Evolutionary conservation across 64 coral and sea anemone species (phyloP), one percentile per base, ranked within the genome.

Genomic region (Exaiptasia diaphana): DNA sequence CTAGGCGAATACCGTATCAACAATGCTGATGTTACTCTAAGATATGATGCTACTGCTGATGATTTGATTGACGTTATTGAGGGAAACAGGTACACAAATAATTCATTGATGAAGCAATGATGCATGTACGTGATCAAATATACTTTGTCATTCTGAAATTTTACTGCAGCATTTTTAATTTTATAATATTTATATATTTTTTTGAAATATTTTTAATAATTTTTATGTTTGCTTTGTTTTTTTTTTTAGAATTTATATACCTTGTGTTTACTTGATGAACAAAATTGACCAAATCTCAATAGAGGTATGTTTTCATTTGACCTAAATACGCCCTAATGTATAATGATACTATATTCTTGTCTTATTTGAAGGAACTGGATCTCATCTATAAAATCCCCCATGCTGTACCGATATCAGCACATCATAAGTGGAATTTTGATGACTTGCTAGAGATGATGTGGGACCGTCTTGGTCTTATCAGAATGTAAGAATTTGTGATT

Each of bases 341-440:
- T 29, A 32, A 62, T 23, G 15, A 3, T 60, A 27, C 0, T 22
- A 40, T 41, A 52, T 13, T 61, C 17, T 14, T 55, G 52, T 83
- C n/a, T 40, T 30, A 20, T 36, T 62, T 40, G 18, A 30, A 92
- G 86, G 95, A 99, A 75, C 63, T 99, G 33, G 95, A 99, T 44
- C 87, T 99, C 32, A 88, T 99, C 26, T 99, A 99, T 60, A 92
- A 85, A 50, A 89, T 99, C 40, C 95, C 95, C 21, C 95, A 99
- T 81, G 90, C 89, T 61, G 95, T 99, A 14, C 95, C 95, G 31
- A 70, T 99, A 60, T 99, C 95, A n/a, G 95, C 95, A 18, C 95
- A 99, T 76, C 95, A 99, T 35, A 99, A 99, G 70, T 99, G 95
- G 95, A 99, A 99, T 75, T 99, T 99, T 92, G 95, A 99, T 61